Evolutionary conservation across 2,797 vertebrate genomes (phyloP), one percentile per base, ranked within the genome.

Genomic region (Scleropages formosus): DNA sequence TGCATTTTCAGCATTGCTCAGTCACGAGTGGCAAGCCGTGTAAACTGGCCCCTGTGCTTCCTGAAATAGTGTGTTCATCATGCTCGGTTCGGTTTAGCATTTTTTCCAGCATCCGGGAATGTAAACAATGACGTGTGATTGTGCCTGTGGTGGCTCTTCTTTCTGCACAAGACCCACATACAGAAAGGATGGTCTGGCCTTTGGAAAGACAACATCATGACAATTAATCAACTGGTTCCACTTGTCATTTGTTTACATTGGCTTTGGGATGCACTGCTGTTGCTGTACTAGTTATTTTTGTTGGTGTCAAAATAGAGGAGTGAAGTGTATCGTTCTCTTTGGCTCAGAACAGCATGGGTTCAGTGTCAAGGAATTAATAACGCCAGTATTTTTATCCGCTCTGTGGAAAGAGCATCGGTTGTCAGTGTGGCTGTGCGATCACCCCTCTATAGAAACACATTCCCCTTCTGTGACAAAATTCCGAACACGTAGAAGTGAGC

Each of bases 351-450:
- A 84, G 82, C 85, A 76, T 72, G 80, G 87, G 61, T 85, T 88
- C 88, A 79, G 79, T 87, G 83, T 87, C 81, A 20, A 80, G 85
- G 85, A 86, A 88, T 88, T 11, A 88, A 86, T 88, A 86, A 87
- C 84, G 74, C 62, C 73, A 76, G 82, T 89, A 87, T 89, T 87
- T 86, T 86, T 87, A 89, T 87, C 85, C 66, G 0, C 78, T 79
- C 68, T 67, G 39, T 58, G 61, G 24, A 44, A 60, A 60, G 49
- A 13, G 13, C 58, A 61, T 66, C 24, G 8, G 20, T 26, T 39
- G 63, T 59, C 3, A 68, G 27, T 4, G 8, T 27, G 44, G 26
- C 56, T 44, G 59, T 26, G 71, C 18, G 10, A 20, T 44, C 9
- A 10, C 22, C 58, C 39, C 27, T 51, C 39, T 60, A 2, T 6